phyloP scores from a whole-genome alignment of 2,797 vertebrate genomes.

The Gobio occitaniae region DNA sequence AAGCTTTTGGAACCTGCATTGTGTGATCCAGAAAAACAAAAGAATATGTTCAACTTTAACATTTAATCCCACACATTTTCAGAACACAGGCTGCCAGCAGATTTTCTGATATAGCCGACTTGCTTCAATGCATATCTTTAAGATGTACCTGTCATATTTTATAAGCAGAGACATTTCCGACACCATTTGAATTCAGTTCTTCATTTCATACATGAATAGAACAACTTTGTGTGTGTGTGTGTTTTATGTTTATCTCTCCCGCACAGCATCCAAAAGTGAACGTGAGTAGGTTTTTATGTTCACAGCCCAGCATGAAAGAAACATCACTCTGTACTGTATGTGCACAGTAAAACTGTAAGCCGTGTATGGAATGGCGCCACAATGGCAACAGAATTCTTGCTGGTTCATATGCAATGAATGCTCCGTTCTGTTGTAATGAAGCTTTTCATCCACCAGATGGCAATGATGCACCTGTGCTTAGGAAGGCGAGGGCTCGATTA shows the following conservation, averaged over 20 bases:
- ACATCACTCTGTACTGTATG: slow-evolving; percentile 52
- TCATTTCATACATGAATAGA: slow-evolving; percentile 59
- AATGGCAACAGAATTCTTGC: slow-evolving; percentile 51
- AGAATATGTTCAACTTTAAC: not conserved
- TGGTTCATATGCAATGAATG: slow-evolving; percentile 54
- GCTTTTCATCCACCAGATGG: slow-evolving; percentile 64
- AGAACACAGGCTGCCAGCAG: not conserved
- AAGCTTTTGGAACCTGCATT: not conserved
- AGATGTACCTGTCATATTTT: not conserved
- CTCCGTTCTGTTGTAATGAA: slow-evolving; percentile 58
- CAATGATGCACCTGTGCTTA: slow-evolving; percentile 62
- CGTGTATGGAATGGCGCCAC: slow-evolving; percentile 51
- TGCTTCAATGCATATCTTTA: slow-evolving; percentile 11
- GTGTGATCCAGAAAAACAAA: not conserved
- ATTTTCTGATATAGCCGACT: not conserved
- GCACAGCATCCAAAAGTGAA: slow-evolving; percentile 64
- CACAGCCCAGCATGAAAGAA: slow-evolving; percentile 58
- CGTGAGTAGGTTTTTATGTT: slow-evolving; percentile 63
- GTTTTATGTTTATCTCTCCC: slow-evolving; percentile 62
- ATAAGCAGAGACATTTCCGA: not conserved
- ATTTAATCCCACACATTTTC: slow-evolving; percentile 4
- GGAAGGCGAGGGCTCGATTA: slow-evolving; percentile 56
- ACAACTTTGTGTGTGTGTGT: slow-evolving; percentile 48
- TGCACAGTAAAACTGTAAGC: slow-evolving; percentile 43
- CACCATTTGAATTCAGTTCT: slow-evolving; percentile 46